A percentile compares a stretch with the other conserved stretches of the same genome.
These are phyloP conservation scores for Acleris sparsana DNA, from an alignment of 2,888 invertebrate species.

Conservation along the genomic window DNA sequence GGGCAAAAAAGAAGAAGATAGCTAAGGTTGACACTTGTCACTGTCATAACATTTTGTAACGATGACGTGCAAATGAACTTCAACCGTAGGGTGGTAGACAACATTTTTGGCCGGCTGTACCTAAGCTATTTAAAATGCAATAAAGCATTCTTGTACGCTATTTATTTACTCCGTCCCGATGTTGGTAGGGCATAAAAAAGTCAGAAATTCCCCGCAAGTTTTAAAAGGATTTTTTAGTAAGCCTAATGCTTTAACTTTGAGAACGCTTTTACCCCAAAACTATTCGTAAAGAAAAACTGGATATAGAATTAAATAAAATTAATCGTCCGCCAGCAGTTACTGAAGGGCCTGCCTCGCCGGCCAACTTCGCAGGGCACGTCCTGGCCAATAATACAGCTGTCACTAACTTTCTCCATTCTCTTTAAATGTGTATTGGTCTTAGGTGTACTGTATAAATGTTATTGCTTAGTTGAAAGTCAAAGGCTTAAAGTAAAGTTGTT, in stretches of 20 bases:
- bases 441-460: constrained; percentile 2
- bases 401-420: constrained; percentile 22
- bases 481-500: constrained; percentile 3
- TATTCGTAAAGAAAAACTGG: constrained; percentile 5
- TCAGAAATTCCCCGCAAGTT: too few relatives aligned
- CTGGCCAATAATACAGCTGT: constrained; percentile 24
- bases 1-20: too few relatives aligned
- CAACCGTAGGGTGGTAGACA: too few relatives aligned
- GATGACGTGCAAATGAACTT: too few relatives aligned
- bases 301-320: constrained; percentile 13
- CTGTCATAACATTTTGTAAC: too few relatives aligned
- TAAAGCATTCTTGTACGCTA: too few relatives aligned
- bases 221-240: not conserved
- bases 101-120: too few relatives aligned
- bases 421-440: constrained; percentile 12
- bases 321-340: constrained; percentile 22
- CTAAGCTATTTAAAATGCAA: too few relatives aligned
- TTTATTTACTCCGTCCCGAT: too few relatives aligned
- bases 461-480: constrained; percentile 4
- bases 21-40: too few relatives aligned
- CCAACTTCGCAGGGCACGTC: constrained; percentile 18
- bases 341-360: constrained; percentile 18
- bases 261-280: not conserved
- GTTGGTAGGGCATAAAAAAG: too few relatives aligned
- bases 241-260: not conserved